phyloP scores from a whole-genome alignment of 2,888 invertebrate genomes.

The Hybos culiciformis region DNA sequence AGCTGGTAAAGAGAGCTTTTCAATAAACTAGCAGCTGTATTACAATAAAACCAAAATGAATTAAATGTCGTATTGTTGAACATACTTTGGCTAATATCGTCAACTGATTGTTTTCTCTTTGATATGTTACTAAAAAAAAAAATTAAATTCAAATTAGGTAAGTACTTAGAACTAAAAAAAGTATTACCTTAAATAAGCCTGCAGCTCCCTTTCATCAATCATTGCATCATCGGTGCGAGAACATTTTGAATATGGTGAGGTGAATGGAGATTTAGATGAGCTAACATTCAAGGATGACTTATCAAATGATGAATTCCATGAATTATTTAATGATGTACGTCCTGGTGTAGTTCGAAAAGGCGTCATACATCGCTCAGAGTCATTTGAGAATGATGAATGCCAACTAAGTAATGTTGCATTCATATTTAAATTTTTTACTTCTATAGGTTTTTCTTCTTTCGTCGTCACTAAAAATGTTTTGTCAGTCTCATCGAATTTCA shows the following conservation, averaged over 20 bases:
- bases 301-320: conserved; percentile 24
- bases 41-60: conserved; percentile 35
- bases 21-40: conserved; percentile 29
- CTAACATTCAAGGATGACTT: conserved; percentile 25
- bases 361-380: conserved; percentile 20
- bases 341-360: conserved; percentile 24
- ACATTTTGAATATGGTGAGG: conserved; percentile 28
- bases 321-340: conserved; percentile 19
- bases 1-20: conserved; percentile 33
- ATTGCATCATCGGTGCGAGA: conserved; percentile 35
- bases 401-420: conserved; percentile 29
- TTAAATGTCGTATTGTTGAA: too few species aligned
- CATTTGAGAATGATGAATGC: conserved; percentile 35
- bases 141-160: too few species aligned
- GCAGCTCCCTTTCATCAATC: conserved; percentile 37
- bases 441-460: background rate
- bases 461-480: background rate
- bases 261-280: conserved; percentile 22
- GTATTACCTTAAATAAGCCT: conserved; percentile 37
- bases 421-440: background rate
- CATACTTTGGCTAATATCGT: too few species aligned
- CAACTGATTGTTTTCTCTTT: conserved; percentile 18
- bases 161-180: conserved; percentile 23
- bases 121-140: conserved; percentile 1
- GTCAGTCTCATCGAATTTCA: conserved; percentile 37